phyloP scores from a whole-genome alignment of 2,113 vertebrate genomes.

The Engraulis encrasicolus region DNA sequence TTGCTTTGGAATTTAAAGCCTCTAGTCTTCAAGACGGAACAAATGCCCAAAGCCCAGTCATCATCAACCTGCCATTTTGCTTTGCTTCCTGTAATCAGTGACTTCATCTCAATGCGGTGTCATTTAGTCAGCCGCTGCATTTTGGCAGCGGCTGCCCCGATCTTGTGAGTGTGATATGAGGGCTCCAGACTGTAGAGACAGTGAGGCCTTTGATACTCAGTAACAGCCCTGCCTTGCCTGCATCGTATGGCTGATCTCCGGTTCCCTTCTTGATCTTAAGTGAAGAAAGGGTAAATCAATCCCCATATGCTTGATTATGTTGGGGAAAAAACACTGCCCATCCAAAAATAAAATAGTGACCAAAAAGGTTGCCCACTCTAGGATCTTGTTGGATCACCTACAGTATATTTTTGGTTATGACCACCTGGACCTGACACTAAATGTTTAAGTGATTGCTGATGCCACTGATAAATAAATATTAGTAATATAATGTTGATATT shows the following conservation, averaged over 20 bases:
- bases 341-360: too few species aligned
- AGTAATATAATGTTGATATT: too few species aligned
- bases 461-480: too few species aligned
- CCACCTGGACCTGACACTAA: too few species aligned
- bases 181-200: slow-evolving; percentile 16
- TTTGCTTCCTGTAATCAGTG: neutral
- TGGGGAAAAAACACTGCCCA: too few species aligned
- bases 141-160: neutral
- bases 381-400: too few species aligned
- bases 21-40: too few species aligned
- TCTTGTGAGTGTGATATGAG: slow-evolving; percentile 23
- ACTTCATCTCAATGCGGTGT: neutral
- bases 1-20: too few species aligned
- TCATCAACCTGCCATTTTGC: neutral
- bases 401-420: too few species aligned
- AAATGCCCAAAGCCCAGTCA: neutral
- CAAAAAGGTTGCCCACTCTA: too few species aligned
- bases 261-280: neutral
- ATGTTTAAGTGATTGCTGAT: too few species aligned
- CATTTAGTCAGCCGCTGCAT: slow-evolving; percentile 10
- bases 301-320: neutral
- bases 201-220: neutral
- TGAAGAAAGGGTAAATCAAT: neutral
- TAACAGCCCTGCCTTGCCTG: neutral
- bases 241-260: too few species aligned